Evolutionary conservation across 2,888 invertebrate species (phyloP), one percentile per base, ranked within the genome.

Genomic region (Linyphia triangularis): DNA sequence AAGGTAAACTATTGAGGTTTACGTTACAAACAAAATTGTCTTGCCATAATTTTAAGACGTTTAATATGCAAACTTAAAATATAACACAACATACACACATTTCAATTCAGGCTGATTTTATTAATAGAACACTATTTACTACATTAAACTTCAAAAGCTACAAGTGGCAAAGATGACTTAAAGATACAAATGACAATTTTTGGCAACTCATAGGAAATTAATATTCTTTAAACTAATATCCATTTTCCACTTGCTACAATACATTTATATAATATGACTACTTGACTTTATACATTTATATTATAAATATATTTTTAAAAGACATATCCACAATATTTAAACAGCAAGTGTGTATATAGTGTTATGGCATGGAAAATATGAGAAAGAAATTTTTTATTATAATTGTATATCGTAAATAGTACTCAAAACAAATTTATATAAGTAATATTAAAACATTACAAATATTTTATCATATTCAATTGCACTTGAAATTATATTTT

Each of bases 221-320:
- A 30, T 51, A 61, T 77, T 24, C 40, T 10, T 40, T 40, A 26
- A 77, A 61, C 40, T 30, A 59, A 59, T 63, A 63, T 19, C 16
- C 24, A 59, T 30, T 61, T 13, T 40, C 40, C 63, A 61, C 40
- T 63, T 61, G 37, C 77, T 63, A 77, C 63, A 43, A 19, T 61
- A 77, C 77, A 77, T 63, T 77, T 63, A 77, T 73, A 73, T 59
- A 30, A 30, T 30, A 73, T 37, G n/a, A 40, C 77, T 77, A 77
- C 77, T 37, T 61, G 13, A 77, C 40, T 77, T 77, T 77, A 77
- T 77, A 77, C 77, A 77, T 59, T 37, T 40, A 77, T 77, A 63
- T 24, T 63, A 77, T 61, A 77, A 77, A 63, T 77, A 75, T 77
- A 59, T 63, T 77, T 51, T 77, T 77, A 63, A 63, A 77, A 77